Evolutionary conservation across 2,113 vertebrate species (phyloP).

Genomic region (Zapornia atra): DNA sequence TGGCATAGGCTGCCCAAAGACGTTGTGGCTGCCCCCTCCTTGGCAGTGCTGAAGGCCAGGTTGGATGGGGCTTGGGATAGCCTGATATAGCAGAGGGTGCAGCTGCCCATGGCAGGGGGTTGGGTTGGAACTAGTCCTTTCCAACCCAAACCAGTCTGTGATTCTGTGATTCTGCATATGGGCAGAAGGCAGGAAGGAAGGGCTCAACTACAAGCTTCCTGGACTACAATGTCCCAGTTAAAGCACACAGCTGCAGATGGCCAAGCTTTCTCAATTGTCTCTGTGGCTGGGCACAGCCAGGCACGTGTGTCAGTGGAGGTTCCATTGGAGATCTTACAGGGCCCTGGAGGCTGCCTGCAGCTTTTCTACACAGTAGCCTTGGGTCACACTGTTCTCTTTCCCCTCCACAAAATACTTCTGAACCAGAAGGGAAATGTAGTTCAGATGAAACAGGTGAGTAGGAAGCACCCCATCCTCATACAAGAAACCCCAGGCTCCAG

Average conservation of each 20-base stretch:
- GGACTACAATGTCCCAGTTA: background rate
- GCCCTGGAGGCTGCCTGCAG: background rate
- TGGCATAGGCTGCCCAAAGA: too few species aligned
- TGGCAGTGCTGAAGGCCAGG: too few species aligned
- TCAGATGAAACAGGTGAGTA: accelerated
- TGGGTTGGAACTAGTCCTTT: too few species aligned
- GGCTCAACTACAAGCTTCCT: accelerated
- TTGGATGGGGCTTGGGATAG: too few species aligned
- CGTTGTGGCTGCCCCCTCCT: too few species aligned
- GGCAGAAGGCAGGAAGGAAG: background rate
- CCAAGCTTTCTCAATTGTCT: background rate
- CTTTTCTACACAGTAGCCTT: accelerated
- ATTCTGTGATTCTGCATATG: too few species aligned
- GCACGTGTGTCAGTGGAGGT: background rate
- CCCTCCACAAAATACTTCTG: background rate
- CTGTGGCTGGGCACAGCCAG: background rate
- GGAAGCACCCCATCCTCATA: background rate
- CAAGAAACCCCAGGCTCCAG: background rate
- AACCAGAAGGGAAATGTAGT: background rate
- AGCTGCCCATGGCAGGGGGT: too few species aligned
- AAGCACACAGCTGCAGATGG: background rate
- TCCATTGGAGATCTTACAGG: background rate
- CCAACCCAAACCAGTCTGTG: too few species aligned
- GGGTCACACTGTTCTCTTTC: background rate
- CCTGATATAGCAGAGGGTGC: too few species aligned